A percentile compares a stretch with the other conserved stretches of the same genome.
Evolutionary conservation across 2,113 vertebrate species (phyloP).

Genomic region (Craseonycteris thonglongyai): DNA sequence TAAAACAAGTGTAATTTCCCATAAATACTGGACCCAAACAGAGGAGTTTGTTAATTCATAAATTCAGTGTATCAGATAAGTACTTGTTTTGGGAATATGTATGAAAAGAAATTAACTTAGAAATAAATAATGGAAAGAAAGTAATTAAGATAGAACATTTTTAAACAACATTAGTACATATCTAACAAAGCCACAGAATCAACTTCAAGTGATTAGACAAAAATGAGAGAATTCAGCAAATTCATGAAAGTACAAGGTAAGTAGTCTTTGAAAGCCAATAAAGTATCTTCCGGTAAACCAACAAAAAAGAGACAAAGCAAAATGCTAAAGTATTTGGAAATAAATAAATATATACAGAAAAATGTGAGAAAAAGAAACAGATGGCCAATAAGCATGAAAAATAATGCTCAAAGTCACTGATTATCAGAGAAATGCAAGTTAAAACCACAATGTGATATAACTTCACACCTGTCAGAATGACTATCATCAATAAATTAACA

Average conservation of each 20-base stretch:
- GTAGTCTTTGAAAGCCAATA: background rate
- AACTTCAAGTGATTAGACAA: background rate
- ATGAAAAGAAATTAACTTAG: conserved; percentile 20
- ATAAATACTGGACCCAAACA: conserved; percentile 5
- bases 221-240: background rate
- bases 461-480: too few species aligned
- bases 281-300: background rate
- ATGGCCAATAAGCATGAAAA: too few species aligned
- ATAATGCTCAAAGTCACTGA: too few species aligned
- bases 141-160: background rate
- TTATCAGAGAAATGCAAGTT: too few species aligned
- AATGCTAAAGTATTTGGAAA: background rate
- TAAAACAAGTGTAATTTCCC: background rate
- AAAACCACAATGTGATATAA: too few species aligned
- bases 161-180: background rate
- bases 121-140: background rate
- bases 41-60: background rate
- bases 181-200: conserved; percentile 5
- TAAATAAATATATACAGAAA: background rate
- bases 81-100: background rate
- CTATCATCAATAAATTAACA: too few species aligned
- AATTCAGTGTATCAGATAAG: conserved; percentile 19
- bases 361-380: background rate
- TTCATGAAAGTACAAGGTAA: background rate
- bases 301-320: background rate